Evolutionary conservation across 2,797 vertebrate genomes (phyloP).

Genomic region (Kryptopterus vitreolus): DNA sequence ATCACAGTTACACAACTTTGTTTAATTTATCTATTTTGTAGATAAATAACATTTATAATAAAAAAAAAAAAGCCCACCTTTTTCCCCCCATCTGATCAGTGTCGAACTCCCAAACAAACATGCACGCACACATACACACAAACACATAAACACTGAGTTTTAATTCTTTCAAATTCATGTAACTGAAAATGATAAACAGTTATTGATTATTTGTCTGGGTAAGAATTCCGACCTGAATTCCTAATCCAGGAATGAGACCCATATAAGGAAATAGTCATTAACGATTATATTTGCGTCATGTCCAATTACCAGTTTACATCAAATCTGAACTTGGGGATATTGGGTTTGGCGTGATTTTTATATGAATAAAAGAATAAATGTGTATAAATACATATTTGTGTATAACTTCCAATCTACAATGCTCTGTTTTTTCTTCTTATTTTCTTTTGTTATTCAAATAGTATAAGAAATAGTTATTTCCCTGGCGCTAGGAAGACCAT

Average conservation of each 20-base stretch:
- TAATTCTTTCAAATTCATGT: neutral
- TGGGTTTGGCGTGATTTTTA: neutral
- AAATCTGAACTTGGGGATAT: neutral
- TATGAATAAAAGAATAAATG: too few species aligned
- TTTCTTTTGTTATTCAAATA: too few species aligned
- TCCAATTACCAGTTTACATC: neutral
- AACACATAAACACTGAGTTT: neutral
- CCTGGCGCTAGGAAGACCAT: neutral
- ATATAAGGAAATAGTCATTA: neutral
- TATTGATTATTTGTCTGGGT: neutral
- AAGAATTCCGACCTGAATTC: neutral
- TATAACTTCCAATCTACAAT: neutral
- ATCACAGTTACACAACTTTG: neutral
- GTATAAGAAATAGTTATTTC: too few species aligned
- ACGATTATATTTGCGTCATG: neutral
- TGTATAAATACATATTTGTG: neutral
- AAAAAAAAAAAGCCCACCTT: too few species aligned
- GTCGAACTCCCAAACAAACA: neutral
- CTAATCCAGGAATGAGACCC: neutral
- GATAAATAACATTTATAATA: too few species aligned
- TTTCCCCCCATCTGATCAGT: too few species aligned
- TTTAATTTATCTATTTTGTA: too few species aligned
- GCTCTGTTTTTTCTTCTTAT: too few species aligned
- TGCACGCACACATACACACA: neutral
- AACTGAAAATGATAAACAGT: neutral